Evolutionary conservation across 2,888 invertebrate genomes (phyloP).

Genomic region (Hypolimnas misippus): DNA sequence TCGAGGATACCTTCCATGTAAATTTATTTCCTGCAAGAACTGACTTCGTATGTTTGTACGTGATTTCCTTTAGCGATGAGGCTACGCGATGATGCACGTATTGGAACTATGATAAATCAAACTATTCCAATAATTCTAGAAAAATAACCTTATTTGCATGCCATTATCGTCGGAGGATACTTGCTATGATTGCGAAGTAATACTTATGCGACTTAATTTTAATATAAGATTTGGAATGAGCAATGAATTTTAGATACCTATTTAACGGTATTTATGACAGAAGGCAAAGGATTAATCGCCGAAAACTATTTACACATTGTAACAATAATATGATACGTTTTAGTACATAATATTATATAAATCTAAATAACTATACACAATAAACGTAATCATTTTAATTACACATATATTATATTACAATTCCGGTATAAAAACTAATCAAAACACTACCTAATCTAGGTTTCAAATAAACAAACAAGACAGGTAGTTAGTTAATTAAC

Average conservation of each 20-base stretch:
- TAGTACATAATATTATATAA: too few relatives aligned
- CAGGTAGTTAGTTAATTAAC: constrained; percentile 16
- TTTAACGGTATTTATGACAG: too few relatives aligned
- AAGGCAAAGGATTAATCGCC: too few relatives aligned
- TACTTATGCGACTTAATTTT: neutral
- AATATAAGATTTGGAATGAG: too few relatives aligned
- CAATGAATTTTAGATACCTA: too few relatives aligned
- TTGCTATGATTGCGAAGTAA: neutral
- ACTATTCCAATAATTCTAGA: constrained; percentile 21
- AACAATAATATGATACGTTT: too few relatives aligned
- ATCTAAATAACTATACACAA: too few relatives aligned
- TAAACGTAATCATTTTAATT: too few relatives aligned
- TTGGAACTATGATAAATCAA: constrained; percentile 28
- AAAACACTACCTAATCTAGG: neutral
- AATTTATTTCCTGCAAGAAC: constrained; percentile 38
- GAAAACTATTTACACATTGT: too few relatives aligned
- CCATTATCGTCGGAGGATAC: neutral
- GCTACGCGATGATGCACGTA: constrained; percentile 17
- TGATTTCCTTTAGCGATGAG: constrained; percentile 40
- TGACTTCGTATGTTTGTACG: constrained; percentile 32
- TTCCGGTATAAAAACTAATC: too few relatives aligned
- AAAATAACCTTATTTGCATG: constrained; percentile 10
- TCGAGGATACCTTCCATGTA: constrained; percentile 36
- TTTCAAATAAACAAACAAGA: constrained; percentile 5
- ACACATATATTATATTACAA: too few relatives aligned